Evolutionary conservation across 2,888 invertebrate species (phyloP).

Genomic region (Anoncus sp.): DNA sequence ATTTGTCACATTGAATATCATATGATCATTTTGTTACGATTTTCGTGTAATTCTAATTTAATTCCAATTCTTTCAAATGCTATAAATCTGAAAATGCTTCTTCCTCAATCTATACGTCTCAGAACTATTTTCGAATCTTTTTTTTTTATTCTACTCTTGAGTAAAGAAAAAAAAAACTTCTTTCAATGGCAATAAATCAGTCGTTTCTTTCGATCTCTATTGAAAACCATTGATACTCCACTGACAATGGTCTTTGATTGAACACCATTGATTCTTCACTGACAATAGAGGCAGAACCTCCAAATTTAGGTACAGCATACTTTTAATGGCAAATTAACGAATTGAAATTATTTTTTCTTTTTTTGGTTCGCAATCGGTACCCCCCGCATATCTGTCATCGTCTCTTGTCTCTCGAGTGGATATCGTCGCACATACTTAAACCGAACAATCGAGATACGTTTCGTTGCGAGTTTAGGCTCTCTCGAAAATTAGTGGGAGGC

Average conservation of each 20-base stretch:
- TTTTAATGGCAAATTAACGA: background rate
- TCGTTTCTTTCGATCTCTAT: too few relatives aligned
- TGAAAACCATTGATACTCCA: slow-evolving; percentile 10
- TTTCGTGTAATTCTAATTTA: too few relatives aligned
- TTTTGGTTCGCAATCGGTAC: background rate
- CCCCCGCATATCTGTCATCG: too few relatives aligned
- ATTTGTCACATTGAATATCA: too few relatives aligned
- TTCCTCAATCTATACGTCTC: background rate
- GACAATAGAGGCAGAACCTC: background rate
- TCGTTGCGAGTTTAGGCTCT: slow-evolving; percentile 17
- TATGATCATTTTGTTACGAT: too few relatives aligned
- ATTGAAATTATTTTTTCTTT: background rate
- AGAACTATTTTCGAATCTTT: background rate
- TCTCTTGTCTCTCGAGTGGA: slow-evolving; percentile 2
- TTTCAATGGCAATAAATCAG: too few relatives aligned
- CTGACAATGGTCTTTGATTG: background rate
- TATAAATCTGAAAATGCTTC: too few relatives aligned
- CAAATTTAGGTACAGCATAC: background rate
- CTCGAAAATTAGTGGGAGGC: slow-evolving; percentile 29
- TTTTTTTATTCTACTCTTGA: too few relatives aligned
- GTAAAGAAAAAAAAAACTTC: too few relatives aligned
- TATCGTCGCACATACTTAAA: background rate
- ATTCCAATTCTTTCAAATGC: too few relatives aligned
- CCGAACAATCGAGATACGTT: slow-evolving; percentile 29
- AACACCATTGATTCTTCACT: too few relatives aligned